These are phyloP conservation scores for Diabrotica balteata DNA, from an alignment of 2,888 invertebrate genomes.

Conservation along the genomic window DNA sequence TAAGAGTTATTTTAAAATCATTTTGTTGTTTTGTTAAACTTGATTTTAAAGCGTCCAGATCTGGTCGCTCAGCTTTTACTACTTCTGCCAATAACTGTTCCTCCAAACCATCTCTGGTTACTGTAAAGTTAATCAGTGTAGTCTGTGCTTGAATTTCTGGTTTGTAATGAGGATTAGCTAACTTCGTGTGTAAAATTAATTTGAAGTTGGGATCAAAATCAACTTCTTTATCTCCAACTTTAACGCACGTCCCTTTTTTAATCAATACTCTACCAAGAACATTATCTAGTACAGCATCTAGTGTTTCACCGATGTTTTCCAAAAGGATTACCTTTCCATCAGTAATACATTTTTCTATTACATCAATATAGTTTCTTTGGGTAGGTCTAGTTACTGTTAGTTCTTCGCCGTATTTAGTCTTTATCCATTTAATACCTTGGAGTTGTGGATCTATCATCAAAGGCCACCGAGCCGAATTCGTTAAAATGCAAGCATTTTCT, in stretches of 20 bases:
- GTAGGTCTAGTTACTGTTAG: constrained; percentile 81
- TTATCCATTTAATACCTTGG: constrained; percentile 94
- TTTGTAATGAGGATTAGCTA: constrained; percentile 95
- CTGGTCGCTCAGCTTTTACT: constrained; percentile 91
- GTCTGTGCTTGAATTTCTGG: constrained; percentile 97
- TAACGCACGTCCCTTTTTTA: constrained; percentile 81
- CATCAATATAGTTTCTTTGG: constrained; percentile 83
- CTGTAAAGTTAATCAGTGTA: constrained; percentile 94
- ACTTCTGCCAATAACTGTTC: constrained; percentile 93
- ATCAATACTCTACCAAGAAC: constrained; percentile 86
- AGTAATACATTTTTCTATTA: constrained; percentile 71
- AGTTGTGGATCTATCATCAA: constrained; percentile 92
- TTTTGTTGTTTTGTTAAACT: constrained; percentile 91
- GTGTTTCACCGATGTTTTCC: constrained; percentile 87
- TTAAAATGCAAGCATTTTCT: constrained; percentile 92
- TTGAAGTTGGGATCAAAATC: constrained; percentile 85
- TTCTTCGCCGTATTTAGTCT: constrained; percentile 78
- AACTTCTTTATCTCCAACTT: constrained; percentile 92
- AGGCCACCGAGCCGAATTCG: constrained; percentile 91
- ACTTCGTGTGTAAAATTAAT: constrained; percentile 88
- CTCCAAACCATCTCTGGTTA: constrained; percentile 89
- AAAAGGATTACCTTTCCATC: constrained; percentile 81
- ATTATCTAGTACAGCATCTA: constrained; percentile 92
- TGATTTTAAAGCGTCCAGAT: constrained; percentile 82
- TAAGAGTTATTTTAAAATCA: constrained; percentile 91